These are phyloP conservation scores for Eufriesea mexicana DNA, from an alignment of 1,140 invertebrate genomes.

Conservation along the genomic window DNA sequence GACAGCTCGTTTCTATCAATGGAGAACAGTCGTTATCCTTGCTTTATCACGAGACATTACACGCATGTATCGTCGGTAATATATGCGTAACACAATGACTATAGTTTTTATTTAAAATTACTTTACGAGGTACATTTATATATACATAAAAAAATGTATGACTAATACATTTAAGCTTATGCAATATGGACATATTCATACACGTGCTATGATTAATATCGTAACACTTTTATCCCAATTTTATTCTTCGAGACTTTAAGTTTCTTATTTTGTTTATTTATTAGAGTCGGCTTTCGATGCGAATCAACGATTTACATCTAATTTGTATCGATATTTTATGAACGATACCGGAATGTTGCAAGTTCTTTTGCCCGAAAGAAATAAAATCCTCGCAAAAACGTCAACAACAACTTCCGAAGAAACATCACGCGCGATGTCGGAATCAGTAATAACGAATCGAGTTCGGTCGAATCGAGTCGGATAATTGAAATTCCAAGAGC, in stretches of 20 bases:
- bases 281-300: constrained; percentile 56
- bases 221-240: constrained; percentile 51
- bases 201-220: constrained; percentile 65
- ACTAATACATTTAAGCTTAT: constrained; percentile 76
- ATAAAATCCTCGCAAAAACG: constrained; percentile 46
- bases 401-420: constrained; percentile 28
- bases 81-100: constrained; percentile 78
- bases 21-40: no score
- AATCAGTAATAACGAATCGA: constrained; percentile 8
- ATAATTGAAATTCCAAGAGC: no score
- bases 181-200: constrained; percentile 68
- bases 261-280: not conserved
- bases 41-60: not conserved
- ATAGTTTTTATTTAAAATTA: constrained; percentile 81
- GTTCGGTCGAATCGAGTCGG: constrained; percentile 17
- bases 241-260: not conserved
- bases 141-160: constrained; percentile 80
- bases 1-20: not conserved
- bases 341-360: constrained; percentile 78
- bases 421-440: not conserved
- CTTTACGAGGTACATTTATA: constrained; percentile 80
- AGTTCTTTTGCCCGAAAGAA: constrained; percentile 57
- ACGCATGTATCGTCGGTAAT: not conserved
- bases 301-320: constrained; percentile 71
- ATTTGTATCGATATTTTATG: constrained; percentile 72